These are phyloP conservation scores for Struthidea cinerea DNA, from an alignment of 2,113 vertebrate genomes.

Conservation along the genomic window DNA sequence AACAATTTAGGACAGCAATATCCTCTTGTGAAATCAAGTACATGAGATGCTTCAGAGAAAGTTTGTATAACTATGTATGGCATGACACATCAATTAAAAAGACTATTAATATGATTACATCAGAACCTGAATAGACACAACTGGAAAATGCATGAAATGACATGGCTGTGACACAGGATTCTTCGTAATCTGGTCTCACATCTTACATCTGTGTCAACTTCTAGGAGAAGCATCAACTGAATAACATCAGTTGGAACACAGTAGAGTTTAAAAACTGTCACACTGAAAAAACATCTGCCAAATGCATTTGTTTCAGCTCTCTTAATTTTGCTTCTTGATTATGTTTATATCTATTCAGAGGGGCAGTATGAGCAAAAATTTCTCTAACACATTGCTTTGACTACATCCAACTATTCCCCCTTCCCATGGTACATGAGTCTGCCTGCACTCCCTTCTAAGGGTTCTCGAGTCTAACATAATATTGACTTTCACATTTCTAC, in stretches of 20 bases:
- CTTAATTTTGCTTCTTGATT: neutral
- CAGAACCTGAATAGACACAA: neutral
- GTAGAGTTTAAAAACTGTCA: neutral
- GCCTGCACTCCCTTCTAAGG: neutral
- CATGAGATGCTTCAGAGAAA: neutral
- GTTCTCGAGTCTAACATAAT: neutral
- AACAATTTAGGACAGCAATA: neutral
- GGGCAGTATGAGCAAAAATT: neutral
- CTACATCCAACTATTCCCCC: neutral
- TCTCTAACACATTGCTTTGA: neutral
- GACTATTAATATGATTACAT: neutral
- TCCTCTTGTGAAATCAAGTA: neutral
- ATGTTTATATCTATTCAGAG: neutral
- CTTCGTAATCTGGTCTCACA: neutral
- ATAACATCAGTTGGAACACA: neutral
- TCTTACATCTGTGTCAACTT: neutral
- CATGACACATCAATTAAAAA: neutral
- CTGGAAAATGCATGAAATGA: neutral
- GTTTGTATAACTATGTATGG: neutral
- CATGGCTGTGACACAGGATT: neutral
- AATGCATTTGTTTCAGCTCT: neutral
- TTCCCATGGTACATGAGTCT: neutral
- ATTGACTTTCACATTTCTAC: neutral
- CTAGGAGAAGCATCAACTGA: neutral
- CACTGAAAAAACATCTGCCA: neutral